phyloP scores from a whole-genome alignment of 2,113 vertebrate genomes.

The Charina bottae region DNA sequence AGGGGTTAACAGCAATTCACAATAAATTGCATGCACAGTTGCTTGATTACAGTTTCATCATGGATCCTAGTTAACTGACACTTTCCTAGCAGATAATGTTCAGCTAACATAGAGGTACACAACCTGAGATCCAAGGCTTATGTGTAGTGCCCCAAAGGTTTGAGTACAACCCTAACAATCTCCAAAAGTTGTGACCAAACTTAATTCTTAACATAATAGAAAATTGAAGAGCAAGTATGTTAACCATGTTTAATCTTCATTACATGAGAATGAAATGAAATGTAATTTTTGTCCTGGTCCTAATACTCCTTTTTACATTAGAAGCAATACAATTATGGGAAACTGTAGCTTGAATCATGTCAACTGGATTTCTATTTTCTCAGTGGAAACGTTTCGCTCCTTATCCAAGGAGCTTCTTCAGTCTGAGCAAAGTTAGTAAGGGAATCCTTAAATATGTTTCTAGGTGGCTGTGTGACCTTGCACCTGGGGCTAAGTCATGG shows the following conservation, averaged over 20 bases:
- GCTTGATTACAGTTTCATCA: not conserved
- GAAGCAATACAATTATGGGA: not conserved
- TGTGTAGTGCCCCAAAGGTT: not conserved
- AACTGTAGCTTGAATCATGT: too few relatives aligned
- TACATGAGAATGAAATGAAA: not conserved
- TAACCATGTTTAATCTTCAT: not conserved
- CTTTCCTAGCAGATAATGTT: not conserved
- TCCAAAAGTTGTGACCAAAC: not conserved
- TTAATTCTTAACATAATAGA: not conserved
- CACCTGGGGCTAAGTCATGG: too few relatives aligned
- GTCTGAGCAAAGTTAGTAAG: too few relatives aligned
- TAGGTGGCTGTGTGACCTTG: too few relatives aligned
- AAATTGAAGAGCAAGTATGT: not conserved
- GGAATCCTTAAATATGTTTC: too few relatives aligned
- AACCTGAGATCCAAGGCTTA: not conserved
- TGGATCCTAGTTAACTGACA: not conserved
- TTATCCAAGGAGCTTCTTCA: too few relatives aligned
- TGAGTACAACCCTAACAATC: not conserved
- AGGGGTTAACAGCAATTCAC: not conserved
- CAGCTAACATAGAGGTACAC: not conserved
- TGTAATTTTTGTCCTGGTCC: not conserved
- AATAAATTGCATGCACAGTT: not conserved
- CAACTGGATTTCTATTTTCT: too few relatives aligned
- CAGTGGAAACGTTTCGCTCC: too few relatives aligned
- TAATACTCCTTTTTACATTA: not conserved